Evolutionary conservation across 2,113 vertebrate species (phyloP).

Genomic region (Ceyx cyanopectus): DNA sequence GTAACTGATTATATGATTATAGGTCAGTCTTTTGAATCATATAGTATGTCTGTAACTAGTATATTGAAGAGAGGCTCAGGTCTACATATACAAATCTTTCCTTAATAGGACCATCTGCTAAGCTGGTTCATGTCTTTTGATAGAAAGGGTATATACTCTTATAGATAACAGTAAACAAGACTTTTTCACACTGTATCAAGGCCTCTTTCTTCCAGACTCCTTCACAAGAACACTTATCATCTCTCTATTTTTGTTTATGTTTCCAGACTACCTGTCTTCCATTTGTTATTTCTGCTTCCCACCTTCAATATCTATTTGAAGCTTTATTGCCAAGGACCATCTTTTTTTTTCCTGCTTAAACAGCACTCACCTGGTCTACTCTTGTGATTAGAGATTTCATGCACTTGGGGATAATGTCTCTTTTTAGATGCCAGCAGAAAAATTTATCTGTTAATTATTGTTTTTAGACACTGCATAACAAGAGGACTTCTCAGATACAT

Average conservation of each 20-base stretch:
- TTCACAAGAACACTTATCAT: background rate
- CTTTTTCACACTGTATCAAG: background rate
- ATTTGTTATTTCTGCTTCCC: background rate
- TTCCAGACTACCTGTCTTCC: background rate
- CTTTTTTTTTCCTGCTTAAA: background rate
- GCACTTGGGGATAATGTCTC: background rate
- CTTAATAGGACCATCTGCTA: background rate
- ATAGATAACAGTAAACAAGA: background rate
- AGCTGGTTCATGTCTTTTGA: background rate
- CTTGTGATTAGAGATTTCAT: background rate
- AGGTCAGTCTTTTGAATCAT: background rate
- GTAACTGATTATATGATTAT: background rate
- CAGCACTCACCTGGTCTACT: background rate
- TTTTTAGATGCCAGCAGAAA: background rate
- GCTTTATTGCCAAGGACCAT: background rate
- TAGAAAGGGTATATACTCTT: background rate
- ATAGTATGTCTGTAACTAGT: background rate
- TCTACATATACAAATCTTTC: background rate
- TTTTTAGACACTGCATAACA: slow-evolving; percentile 19
- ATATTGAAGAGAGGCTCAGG: background rate
- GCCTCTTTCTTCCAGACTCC: background rate
- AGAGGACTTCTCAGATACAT: slow-evolving; percentile 20
- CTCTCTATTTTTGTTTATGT: no score
- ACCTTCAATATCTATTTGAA: background rate
- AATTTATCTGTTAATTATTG: background rate